phyloP scores from a whole-genome alignment of 2,113 vertebrate genomes.

The Spea multiplicata region DNA sequence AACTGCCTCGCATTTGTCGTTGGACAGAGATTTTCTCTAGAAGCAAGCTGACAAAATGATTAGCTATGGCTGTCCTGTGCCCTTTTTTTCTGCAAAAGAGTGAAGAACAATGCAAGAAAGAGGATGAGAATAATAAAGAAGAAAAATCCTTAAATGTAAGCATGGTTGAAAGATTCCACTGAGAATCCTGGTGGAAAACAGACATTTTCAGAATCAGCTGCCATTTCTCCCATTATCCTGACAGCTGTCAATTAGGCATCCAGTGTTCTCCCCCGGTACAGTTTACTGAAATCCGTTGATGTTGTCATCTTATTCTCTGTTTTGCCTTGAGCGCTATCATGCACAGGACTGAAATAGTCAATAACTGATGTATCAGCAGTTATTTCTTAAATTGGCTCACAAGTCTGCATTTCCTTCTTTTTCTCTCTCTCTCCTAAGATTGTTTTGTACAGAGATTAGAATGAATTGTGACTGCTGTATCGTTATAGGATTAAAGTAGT shows the following conservation, averaged over 20 bases:
- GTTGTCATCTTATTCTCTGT: conserved; percentile 94
- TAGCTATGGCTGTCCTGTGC: conserved; percentile 77
- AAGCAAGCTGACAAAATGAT: conserved; percentile 79
- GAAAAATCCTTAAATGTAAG: conserved; percentile 47
- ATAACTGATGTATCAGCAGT: conserved; percentile 98
- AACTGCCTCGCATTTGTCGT: conserved; percentile 67
- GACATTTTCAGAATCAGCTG: conserved; percentile 86
- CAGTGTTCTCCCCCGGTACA: conserved; percentile 89
- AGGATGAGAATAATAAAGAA: conserved; percentile 50
- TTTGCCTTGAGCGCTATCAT: conserved; percentile 92
- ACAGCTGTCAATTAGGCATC: conserved; percentile 96
- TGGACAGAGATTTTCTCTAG: conserved; percentile 74
- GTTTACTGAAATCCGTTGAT: conserved; percentile 93
- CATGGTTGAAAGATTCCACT: conserved; percentile 58
- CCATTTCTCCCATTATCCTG: conserved; percentile 90
- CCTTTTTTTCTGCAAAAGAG: conserved; percentile 60
- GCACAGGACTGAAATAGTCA: conserved; percentile 87
- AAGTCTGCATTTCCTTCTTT: conserved; percentile 80
- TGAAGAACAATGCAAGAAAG: conserved; percentile 62
- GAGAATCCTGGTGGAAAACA: conserved; percentile 77
- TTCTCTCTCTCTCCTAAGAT: conserved; percentile 65
- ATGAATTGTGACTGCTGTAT: conserved; percentile 76
- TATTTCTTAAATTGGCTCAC: conserved; percentile 95
- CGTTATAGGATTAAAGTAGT: conserved; percentile 60
- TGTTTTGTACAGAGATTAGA: conserved; percentile 79